Conservation (phyloP, 2,888 invertebrate genomes). For the Netelia fuscicornis region DNA sequence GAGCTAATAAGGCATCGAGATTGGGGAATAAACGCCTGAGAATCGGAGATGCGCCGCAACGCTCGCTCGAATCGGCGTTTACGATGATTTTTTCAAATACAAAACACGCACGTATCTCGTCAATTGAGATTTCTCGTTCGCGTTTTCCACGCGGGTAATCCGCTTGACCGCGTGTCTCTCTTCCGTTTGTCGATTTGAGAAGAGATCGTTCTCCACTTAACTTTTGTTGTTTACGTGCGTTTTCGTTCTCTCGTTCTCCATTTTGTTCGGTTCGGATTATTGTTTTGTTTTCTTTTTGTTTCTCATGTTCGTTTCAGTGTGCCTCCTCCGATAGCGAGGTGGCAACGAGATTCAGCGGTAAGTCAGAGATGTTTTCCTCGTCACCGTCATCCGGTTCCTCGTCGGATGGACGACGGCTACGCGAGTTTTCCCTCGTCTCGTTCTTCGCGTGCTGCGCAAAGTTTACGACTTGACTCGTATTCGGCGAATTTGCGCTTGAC, state of each 20-base stretch:
- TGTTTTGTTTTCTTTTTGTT: constrained; percentile 7
- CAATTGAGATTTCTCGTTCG: constrained; percentile 56
- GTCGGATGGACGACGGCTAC: constrained; percentile 74
- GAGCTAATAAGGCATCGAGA: constrained; percentile 66
- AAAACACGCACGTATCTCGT: constrained; percentile 39
- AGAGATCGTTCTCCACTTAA: constrained; percentile 9
- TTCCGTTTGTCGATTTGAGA: neutral
- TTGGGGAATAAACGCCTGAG: constrained; percentile 55
- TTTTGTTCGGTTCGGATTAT: constrained; percentile 9
- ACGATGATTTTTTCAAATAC: constrained; percentile 49
- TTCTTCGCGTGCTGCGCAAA: constrained; percentile 80
- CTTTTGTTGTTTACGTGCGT: constrained; percentile 19
- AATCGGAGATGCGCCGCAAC: constrained; percentile 52
- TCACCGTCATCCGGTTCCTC: constrained; percentile 84
- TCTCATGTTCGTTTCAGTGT: constrained; percentile 82
- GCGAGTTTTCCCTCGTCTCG: constrained; percentile 79
- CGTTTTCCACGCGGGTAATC: neutral
- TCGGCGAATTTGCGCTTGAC: constrained; percentile 42
- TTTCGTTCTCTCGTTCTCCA: constrained; percentile 10
- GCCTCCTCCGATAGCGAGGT: constrained; percentile 89
- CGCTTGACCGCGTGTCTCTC: neutral
- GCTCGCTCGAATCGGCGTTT: constrained; percentile 17
- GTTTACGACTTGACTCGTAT: constrained; percentile 69
- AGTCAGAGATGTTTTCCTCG: constrained; percentile 87
- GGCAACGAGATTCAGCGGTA: constrained; percentile 90